These are phyloP conservation scores for Amphipoea lucens DNA, from an alignment of 2,888 invertebrate species.

Conservation along the genomic window DNA sequence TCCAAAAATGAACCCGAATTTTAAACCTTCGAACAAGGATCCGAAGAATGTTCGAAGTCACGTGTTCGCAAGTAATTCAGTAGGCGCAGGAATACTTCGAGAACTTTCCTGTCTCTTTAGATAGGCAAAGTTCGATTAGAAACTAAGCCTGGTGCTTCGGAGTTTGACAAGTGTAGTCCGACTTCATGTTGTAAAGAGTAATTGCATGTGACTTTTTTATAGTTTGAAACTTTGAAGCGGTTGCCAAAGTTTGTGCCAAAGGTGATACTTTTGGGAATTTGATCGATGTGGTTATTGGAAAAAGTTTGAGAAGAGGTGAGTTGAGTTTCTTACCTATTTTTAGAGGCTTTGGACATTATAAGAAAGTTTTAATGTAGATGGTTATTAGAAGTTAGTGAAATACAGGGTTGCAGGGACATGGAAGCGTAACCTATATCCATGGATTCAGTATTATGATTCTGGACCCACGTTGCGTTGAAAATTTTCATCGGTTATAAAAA, in stretches of 20 bases:
- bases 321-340: slow-evolving; percentile 21
- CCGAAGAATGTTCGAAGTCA: slow-evolving; percentile 61
- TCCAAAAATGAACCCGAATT: slow-evolving; percentile 47
- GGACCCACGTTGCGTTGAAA: too few relatives aligned
- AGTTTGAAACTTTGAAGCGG: slow-evolving; percentile 55
- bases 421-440: too few relatives aligned
- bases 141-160: slow-evolving; percentile 64
- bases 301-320: slow-evolving; percentile 39
- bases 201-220: slow-evolving; percentile 67
- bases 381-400: slow-evolving; percentile 3
- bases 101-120: slow-evolving; percentile 65
- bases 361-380: slow-evolving; percentile 12
- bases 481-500: too few relatives aligned
- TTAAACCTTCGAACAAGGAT: slow-evolving; percentile 40
- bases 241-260: slow-evolving; percentile 51
- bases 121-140: slow-evolving; percentile 72
- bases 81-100: slow-evolving; percentile 65
- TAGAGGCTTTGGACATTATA: slow-evolving; percentile 4
- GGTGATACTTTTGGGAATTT: slow-evolving; percentile 56
- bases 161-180: slow-evolving; percentile 70
- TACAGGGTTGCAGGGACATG: not conserved
- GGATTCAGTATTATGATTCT: too few relatives aligned
- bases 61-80: slow-evolving; percentile 67
- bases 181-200: slow-evolving; percentile 66
- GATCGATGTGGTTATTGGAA: slow-evolving; percentile 48